Evolutionary conservation across 2,797 vertebrate genomes (phyloP).

Genomic region (Trachops cirrhosus): DNA sequence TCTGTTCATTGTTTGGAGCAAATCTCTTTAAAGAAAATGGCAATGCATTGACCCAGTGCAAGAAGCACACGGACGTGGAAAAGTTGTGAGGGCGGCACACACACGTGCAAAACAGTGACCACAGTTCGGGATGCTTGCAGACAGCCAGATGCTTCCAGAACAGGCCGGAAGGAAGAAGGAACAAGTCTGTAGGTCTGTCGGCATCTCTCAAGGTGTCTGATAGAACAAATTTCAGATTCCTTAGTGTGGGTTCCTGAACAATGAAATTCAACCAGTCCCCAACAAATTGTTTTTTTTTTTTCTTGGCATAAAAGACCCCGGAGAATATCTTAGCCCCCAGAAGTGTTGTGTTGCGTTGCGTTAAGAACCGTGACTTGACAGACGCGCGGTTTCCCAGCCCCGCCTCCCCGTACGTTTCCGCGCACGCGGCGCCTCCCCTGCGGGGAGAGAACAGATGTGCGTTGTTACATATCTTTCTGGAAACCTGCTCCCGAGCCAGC

Average conservation of each 20-base stretch:
- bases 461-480: slow-evolving; percentile 65
- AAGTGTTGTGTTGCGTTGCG: slow-evolving; percentile 41
- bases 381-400: background rate
- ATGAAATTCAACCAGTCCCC: background rate
- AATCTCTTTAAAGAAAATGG: background rate
- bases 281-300: background rate
- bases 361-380: slow-evolving; percentile 11
- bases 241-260: slow-evolving; percentile 7
- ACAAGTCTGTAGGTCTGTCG: too few relatives aligned
- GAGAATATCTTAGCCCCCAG: slow-evolving; percentile 23
- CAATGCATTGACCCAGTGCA: background rate
- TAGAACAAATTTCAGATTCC: background rate
- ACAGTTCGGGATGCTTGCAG: background rate
- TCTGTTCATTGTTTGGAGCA: background rate
- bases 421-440: background rate
- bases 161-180: background rate
- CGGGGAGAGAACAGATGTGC: slow-evolving; percentile 10
- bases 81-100: background rate
- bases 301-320: slow-evolving; percentile 47
- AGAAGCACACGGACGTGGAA: background rate
- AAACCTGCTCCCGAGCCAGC: slow-evolving; percentile 59
- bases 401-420: slow-evolving; percentile 37
- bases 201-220: background rate
- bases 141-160: background rate
- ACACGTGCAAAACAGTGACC: background rate